A percentile compares a stretch with the other conserved stretches of the same genome.
Evolutionary conservation across 2,797 vertebrate species (phyloP).

Genomic region (Gymnoscopelus braueri): DNA sequence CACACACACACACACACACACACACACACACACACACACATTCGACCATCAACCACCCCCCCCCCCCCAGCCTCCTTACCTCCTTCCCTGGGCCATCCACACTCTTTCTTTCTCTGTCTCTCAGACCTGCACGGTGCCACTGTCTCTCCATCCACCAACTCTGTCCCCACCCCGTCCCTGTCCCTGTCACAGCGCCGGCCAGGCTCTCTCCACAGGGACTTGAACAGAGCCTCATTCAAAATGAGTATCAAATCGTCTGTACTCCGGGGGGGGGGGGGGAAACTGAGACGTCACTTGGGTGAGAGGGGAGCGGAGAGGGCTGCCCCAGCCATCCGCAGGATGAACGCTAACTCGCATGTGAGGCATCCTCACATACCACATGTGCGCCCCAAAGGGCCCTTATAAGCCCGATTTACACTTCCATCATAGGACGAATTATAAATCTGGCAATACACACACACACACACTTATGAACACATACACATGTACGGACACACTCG

Average conservation of each 20-base stretch:
- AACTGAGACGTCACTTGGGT: background rate
- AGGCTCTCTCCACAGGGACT: constrained; percentile 43
- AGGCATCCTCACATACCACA: no score
- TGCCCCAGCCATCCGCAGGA: no score
- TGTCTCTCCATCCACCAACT: constrained; percentile 34
- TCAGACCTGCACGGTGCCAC: constrained; percentile 47
- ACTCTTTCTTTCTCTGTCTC: constrained; percentile 24
- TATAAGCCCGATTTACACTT: background rate
- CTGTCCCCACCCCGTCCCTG: constrained; percentile 48
- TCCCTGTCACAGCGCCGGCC: constrained; percentile 26
- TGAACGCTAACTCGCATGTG: background rate
- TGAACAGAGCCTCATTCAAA: constrained; percentile 60
- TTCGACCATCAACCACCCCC: constrained; percentile 31
- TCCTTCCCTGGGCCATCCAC: constrained; percentile 37
- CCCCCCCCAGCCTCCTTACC: constrained; percentile 10
- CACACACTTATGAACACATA: constrained; percentile 24
- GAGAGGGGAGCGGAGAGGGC: constrained; percentile 11
- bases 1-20: constrained; percentile 25
- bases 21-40: constrained; percentile 32
- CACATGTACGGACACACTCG: constrained; percentile 25
- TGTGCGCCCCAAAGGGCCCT: no score
- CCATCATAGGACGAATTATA: no score
- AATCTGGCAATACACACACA: background rate
- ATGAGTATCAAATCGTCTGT: constrained; percentile 54
- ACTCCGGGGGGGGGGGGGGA: no score